Evolutionary conservation across 2,888 invertebrate species (phyloP).

Genomic region (Stramonita haemastoma): DNA sequence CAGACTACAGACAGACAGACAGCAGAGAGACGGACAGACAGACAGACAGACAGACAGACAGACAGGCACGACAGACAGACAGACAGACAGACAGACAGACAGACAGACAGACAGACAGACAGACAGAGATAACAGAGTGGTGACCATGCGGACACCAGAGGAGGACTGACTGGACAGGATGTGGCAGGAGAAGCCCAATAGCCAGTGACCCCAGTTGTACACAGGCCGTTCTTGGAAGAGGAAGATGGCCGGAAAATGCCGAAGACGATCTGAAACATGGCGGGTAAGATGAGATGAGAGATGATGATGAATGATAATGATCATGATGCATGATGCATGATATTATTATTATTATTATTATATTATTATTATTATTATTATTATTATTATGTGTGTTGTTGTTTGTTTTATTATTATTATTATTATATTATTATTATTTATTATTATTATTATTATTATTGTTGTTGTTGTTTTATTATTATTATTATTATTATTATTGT

Average conservation of each 20-base stretch:
- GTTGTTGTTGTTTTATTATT: no score
- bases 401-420: no score
- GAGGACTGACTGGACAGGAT: slow-evolving; percentile 64
- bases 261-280: slow-evolving; percentile 64
- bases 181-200: slow-evolving; percentile 66
- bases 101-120: not conserved
- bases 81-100: not conserved
- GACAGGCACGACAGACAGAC: not conserved
- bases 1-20: not conserved
- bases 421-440: no score
- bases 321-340: no score
- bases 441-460: no score
- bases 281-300: no score
- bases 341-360: no score
- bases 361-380: no score
- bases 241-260: slow-evolving; percentile 68
- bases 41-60: not conserved
- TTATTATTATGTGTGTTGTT: no score
- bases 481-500: no score
- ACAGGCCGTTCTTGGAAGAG: slow-evolving; percentile 59
- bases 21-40: not conserved
- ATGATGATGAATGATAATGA: no score
- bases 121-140: not conserved
- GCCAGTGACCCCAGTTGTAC: slow-evolving; percentile 74
- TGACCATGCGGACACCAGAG: not conserved